phyloP scores from a whole-genome alignment of 2,888 invertebrate genomes.

The Luperina nickerlii region DNA sequence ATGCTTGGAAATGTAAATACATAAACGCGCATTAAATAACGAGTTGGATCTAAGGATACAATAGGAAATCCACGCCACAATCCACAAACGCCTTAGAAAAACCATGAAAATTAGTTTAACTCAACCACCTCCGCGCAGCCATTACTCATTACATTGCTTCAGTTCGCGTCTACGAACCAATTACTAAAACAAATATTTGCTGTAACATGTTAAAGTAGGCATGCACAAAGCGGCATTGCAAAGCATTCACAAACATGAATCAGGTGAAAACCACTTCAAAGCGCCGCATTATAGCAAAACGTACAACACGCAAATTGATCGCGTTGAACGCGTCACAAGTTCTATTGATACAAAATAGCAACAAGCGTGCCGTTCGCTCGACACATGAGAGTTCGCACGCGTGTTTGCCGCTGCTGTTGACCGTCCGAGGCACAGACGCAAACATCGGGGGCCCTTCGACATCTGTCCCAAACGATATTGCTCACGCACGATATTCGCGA shows the following conservation, averaged over 20 bases:
- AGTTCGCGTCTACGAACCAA: constrained; percentile 12
- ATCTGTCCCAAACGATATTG: constrained; percentile 81
- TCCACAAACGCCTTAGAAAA: too few species aligned
- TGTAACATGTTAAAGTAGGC: constrained; percentile 39
- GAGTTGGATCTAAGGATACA: not conserved
- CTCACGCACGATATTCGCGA: constrained; percentile 80
- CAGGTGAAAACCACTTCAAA: constrained; percentile 66
- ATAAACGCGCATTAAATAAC: not conserved
- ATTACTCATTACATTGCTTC: constrained; percentile 17
- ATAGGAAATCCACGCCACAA: too few species aligned
- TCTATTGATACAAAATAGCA: constrained; percentile 76
- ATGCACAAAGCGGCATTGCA: constrained; percentile 37
- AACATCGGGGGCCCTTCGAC: constrained; percentile 74
- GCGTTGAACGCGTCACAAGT: constrained; percentile 61
- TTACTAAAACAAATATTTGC: constrained; percentile 42
- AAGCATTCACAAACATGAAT: constrained; percentile 52
- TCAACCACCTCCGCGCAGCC: not conserved
- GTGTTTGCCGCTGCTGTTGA: constrained; percentile 83
- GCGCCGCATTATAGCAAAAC: constrained; percentile 52
- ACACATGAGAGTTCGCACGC: constrained; percentile 82
- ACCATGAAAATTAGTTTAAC: not conserved
- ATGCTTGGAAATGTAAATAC: too few species aligned
- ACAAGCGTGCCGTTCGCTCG: constrained; percentile 69
- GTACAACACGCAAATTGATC: constrained; percentile 57
- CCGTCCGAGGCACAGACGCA: constrained; percentile 76